Evolutionary conservation across 2,113 vertebrate species (phyloP), one percentile per base, ranked within the genome.

Genomic region (Eidolon helvum): DNA sequence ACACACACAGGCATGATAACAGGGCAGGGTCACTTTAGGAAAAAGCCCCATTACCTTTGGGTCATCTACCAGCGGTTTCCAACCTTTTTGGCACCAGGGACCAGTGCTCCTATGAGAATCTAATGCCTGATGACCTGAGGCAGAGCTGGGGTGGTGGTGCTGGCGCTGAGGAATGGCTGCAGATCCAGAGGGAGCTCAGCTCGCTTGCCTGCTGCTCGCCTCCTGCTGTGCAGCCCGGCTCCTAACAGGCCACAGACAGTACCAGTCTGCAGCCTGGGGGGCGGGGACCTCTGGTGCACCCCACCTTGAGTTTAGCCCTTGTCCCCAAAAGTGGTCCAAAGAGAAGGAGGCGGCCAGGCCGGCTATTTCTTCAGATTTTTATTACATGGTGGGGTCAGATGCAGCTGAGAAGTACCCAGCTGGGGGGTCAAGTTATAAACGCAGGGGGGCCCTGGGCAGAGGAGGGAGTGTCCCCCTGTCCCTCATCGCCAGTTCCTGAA

Each of bases 351-450:
- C 61, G 71, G 94, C 85, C 77, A 86, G 68, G 95, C 43, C 12
- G 94, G 89, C 97, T 84, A 95, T 98, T 98, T 98, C 96, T 98
- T 98, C 61, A 59, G 96, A 93, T 97, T 91, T 91, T 95, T 98
- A 97, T 97, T 98, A 93, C 95, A 86, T 0, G 26, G 90, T 15
- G 85, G 90, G 94, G 95, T 91, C 75, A 38, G 95, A 95, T 75
- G 91, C 55, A 84, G 72, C 82, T 63, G 92, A 79, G 94, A 96
- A 89, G 96, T 0, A 0, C 68, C 95, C 55, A n/a, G n/a, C 82
- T 28, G 63, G 77, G 53, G 12, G 16, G 59, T 50, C 48, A 16
- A 19, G 59, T 50, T 43, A 4, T 15, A 30, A 10, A 0, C 0
- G 0, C 15, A 12, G 50, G 66, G 24, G 43, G 72, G 40, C 53